Evolutionary conservation across 2,797 vertebrate species (phyloP).

Genomic region (Poeciliopsis turneri): DNA sequence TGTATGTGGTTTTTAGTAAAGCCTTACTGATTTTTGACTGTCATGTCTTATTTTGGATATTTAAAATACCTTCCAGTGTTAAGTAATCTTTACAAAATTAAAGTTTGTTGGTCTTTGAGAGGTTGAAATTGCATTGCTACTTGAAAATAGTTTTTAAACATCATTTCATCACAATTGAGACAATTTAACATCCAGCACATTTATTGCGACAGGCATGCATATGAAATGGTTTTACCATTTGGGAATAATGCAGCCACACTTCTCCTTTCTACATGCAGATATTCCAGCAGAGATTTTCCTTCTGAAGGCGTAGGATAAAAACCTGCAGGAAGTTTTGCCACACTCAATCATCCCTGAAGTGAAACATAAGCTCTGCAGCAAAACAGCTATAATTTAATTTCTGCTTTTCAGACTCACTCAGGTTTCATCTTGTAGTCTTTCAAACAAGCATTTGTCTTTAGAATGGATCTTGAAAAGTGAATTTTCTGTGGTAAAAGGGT

Average conservation of each 20-base stretch:
- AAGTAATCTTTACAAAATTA: too few relatives aligned
- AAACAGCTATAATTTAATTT: conserved; percentile 2
- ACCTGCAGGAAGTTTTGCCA: conserved; percentile 11
- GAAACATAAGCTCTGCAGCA: conserved; percentile 36
- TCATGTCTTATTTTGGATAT: too few relatives aligned
- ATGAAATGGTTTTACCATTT: not conserved
- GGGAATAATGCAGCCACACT: not conserved
- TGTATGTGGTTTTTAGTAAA: too few relatives aligned
- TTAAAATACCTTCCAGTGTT: too few relatives aligned
- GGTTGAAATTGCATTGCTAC: too few relatives aligned
- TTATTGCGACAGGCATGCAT: too few relatives aligned
- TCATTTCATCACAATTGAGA: too few relatives aligned
- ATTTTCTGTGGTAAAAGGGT: not conserved
- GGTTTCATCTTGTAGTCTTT: not conserved
- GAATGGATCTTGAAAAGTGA: not conserved
- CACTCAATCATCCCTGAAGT: conserved; percentile 24
- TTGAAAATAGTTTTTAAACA: too few relatives aligned
- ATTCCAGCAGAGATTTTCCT: not conserved
- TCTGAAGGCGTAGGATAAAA: not conserved
- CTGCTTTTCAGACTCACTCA: not conserved
- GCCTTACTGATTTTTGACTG: too few relatives aligned
- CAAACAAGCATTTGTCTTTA: not conserved
- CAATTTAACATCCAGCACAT: not conserved
- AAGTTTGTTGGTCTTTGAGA: too few relatives aligned
- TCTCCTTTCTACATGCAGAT: not conserved